Evolutionary conservation across 2,888 invertebrate species (phyloP).

Genomic region (Ophion obscuratus): DNA sequence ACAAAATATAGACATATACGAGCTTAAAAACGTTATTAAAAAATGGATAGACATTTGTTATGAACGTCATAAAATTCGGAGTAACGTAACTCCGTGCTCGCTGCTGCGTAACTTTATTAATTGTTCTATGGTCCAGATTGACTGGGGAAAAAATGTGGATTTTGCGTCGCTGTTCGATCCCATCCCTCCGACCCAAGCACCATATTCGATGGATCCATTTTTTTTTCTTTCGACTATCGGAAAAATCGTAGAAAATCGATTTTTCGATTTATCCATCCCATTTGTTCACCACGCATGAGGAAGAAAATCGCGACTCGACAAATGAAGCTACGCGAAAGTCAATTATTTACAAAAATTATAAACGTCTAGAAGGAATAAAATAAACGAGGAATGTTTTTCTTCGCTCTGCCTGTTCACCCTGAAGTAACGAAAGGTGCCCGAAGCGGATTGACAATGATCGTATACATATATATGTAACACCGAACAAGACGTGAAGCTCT

Average conservation of each 20-base stretch:
- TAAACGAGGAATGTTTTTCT: neutral
- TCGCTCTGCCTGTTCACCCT: neutral
- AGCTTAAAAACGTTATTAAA: neutral
- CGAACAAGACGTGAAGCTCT: conserved; percentile 14
- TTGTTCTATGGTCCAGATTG: neutral
- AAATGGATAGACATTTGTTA: neutral
- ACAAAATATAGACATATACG: neutral
- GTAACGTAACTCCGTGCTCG: neutral
- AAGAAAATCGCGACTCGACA: neutral
- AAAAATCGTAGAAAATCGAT: neutral
- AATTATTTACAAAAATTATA: neutral
- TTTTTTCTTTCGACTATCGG: neutral
- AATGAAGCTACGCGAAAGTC: neutral
- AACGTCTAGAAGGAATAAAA: neutral
- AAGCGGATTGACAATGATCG: conserved; percentile 21
- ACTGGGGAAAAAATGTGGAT: neutral
- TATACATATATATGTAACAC: conserved; percentile 36
- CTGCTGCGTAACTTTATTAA: too few species aligned
- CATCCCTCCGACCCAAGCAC: neutral
- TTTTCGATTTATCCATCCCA: neutral
- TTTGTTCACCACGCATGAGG: neutral
- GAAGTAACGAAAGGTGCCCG: conserved; percentile 2
- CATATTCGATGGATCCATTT: neutral
- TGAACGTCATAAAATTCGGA: neutral
- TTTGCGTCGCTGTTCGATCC: neutral